Evolutionary conservation across 2,113 vertebrate species (phyloP).

Genomic region (Donacobius atricapilla): DNA sequence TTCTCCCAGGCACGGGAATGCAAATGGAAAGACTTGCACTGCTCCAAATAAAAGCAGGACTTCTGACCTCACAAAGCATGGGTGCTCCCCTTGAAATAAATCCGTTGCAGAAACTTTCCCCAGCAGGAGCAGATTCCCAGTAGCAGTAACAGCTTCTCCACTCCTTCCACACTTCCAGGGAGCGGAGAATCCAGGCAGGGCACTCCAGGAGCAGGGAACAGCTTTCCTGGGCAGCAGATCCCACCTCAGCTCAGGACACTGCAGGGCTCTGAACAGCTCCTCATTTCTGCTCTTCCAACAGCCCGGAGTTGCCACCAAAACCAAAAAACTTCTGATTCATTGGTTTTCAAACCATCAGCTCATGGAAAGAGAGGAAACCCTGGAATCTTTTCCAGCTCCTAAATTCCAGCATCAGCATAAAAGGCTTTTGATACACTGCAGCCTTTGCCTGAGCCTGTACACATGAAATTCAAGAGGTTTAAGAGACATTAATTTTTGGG

Average conservation of each 20-base stretch:
- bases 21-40: neutral
- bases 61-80: accelerated
- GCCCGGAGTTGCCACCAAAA: neutral
- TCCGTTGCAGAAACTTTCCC: neutral
- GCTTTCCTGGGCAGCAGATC: neutral
- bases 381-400: neutral
- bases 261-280: neutral
- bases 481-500: neutral
- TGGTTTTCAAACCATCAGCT: neutral
- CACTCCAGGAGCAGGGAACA: accelerated
- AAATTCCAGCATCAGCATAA: neutral
- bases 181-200: neutral
- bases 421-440: neutral
- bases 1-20: neutral
- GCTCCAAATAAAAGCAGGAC: neutral
- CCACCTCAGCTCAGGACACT: neutral
- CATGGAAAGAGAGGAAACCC: neutral
- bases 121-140: neutral
- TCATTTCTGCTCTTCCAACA: neutral
- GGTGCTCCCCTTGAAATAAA: neutral
- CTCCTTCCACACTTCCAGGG: neutral
- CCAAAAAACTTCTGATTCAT: neutral
- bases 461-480: neutral
- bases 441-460: neutral
- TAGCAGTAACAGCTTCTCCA: accelerated